phyloP scores from a whole-genome alignment of 2,797 vertebrate species.

The Pseudomugil tenellus region DNA sequence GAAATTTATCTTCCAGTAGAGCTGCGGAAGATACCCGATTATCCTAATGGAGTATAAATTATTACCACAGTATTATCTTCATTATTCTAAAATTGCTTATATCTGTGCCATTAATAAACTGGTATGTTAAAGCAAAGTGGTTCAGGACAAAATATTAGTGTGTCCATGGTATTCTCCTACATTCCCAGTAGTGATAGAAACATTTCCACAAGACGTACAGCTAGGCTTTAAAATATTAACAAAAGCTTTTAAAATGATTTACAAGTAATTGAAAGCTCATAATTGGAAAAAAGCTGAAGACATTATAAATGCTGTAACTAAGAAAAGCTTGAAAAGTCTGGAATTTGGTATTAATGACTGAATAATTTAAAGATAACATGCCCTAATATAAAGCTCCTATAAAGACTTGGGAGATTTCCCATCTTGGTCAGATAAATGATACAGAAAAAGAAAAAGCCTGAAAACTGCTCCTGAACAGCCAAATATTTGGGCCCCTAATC shows the following conservation, averaged over 20 bases:
- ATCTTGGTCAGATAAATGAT: too few species aligned
- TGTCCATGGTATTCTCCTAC: background rate
- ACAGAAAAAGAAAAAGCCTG: background rate
- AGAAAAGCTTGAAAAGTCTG: too few species aligned
- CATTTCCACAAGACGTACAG: too few species aligned
- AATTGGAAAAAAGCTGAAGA: background rate
- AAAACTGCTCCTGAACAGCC: background rate
- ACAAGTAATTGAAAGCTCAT: background rate
- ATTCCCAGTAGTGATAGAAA: background rate
- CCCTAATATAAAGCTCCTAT: background rate
- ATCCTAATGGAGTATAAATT: constrained; percentile 29
- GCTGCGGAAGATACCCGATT: constrained; percentile 20
- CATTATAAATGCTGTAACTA: background rate
- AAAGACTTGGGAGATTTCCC: background rate
- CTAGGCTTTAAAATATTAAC: background rate
- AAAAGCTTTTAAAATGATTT: background rate
- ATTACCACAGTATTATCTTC: constrained; percentile 4
- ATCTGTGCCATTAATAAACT: background rate
- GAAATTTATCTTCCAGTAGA: constrained; percentile 15
- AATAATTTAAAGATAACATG: background rate
- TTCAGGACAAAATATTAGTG: background rate
- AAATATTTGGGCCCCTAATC: too few species aligned
- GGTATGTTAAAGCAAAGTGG: background rate
- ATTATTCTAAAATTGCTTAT: constrained; percentile 5
- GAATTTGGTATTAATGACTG: background rate